Evolutionary conservation across 2,797 vertebrate species (phyloP).

Genomic region (Rachycentron canadum): DNA sequence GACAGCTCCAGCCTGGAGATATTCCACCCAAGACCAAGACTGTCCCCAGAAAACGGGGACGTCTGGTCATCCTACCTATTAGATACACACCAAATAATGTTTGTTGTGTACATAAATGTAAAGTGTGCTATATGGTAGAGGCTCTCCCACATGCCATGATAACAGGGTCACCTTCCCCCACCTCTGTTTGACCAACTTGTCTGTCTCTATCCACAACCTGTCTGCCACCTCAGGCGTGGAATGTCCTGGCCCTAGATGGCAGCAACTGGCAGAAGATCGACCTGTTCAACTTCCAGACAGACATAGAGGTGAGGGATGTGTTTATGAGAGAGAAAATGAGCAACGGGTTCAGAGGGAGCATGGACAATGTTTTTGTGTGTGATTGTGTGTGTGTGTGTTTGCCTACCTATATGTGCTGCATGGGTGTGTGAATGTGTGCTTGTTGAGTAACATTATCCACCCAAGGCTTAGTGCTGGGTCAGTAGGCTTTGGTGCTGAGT

Average conservation of each 20-base stretch:
- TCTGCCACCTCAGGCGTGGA: slow-evolving; percentile 90
- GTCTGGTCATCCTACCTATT: no score
- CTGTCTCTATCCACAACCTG: slow-evolving; percentile 52
- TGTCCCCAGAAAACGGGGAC: no score
- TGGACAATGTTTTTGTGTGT: slow-evolving; percentile 12
- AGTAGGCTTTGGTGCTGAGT: slow-evolving; percentile 78
- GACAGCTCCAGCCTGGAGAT: no score
- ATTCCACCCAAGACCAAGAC: no score
- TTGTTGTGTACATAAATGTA: slow-evolving; percentile 10
- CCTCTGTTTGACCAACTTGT: slow-evolving; percentile 55
- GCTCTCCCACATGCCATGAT: slow-evolving; percentile 7
- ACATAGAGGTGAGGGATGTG: slow-evolving; percentile 91
- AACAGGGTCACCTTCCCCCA: slow-evolving; percentile 26
- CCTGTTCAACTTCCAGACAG: slow-evolving; percentile 97
- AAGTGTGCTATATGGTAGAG: background rate
- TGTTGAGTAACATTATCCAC: slow-evolving; percentile 75
- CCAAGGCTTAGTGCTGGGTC: slow-evolving; percentile 79
- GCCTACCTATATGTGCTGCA: background rate
- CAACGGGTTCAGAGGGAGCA: background rate
- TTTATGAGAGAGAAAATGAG: slow-evolving; percentile 13
- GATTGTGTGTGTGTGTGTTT: slow-evolving; percentile 11
- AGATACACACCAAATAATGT: background rate
- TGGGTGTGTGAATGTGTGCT: slow-evolving; percentile 21
- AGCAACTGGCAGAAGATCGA: slow-evolving; percentile 99
- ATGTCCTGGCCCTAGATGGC: slow-evolving; percentile 95